Base-by-base conservation (phyloP, 2,888 invertebrate genomes). In the Epicampocera succincta region DNA sequence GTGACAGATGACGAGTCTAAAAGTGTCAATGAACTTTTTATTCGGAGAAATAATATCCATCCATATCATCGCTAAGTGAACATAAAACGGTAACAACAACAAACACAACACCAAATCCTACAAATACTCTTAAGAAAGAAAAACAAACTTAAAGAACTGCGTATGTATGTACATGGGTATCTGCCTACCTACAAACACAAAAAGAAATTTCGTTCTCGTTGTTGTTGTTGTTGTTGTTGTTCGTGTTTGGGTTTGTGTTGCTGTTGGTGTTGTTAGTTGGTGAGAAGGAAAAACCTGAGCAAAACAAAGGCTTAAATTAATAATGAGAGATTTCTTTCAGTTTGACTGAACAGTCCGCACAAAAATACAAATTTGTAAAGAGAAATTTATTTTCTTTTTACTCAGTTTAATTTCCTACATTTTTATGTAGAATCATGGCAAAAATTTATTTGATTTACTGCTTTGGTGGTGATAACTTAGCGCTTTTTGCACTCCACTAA, bases 11-110 rank as follows among this genome's bases (percentile, higher is more conserved):
- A 88, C 87, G 87, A 89, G 87, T 85, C 74, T 71, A 50, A 54
- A 46, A 90, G 89, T 90, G 91, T 90, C 91, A 90, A 90, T 91
- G 90, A 90, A 90, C 90, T 88, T 89, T 33, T 87, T 89, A 87
- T 84, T 85, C 84, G 71, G 75, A 58, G 58, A 48, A 65, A 74
- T 50, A 56, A 74, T 74, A 74, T 66, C 65, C 74, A 84, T 75
- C 79, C 71, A 74, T 71, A 82, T 74, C 73, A 74, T 65, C 74
- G 82, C 69, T 61, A 74, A 78, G 75, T 71, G 74, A 74, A 82
- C 65, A 74, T 48, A 66, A 74, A 65, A 54, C 52, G 68, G 50
- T 44, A 74, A 56, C 40, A 40, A 56, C 63, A 71, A 25, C 44
- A 61, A 50, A 5, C 48, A 42, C 21, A 66, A 25, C 8, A 38